These are phyloP conservation scores for Drosophila imparisetae DNA, from an alignment of 2,888 invertebrate species.

Conservation along the genomic window DNA sequence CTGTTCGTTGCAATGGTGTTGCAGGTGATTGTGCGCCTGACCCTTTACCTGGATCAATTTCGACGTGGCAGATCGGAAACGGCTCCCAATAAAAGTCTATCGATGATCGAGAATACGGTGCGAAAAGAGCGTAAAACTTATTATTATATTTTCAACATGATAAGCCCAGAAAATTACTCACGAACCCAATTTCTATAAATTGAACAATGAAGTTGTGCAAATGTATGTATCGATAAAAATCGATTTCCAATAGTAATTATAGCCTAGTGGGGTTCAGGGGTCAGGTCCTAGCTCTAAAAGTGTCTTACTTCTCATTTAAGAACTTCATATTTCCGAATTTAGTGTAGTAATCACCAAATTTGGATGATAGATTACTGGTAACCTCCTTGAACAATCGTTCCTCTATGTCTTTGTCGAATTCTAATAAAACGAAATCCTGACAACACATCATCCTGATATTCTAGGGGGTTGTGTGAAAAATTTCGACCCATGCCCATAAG, in stretches of 20 bases:
- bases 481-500: not conserved
- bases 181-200: not conserved
- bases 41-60: slow-evolving; percentile 90
- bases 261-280: not conserved
- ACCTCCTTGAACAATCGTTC: not conserved
- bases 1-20: slow-evolving; percentile 92
- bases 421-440: not conserved
- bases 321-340: not conserved
- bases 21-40: slow-evolving; percentile 90
- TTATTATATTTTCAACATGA: not conserved
- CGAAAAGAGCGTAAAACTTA: slow-evolving; percentile 72
- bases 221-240: not conserved
- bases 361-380: not conserved
- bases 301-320: not conserved
- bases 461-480: no score
- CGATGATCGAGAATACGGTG: slow-evolving; percentile 89
- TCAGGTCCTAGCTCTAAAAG: not conserved
- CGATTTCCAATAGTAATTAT: not conserved
- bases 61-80: slow-evolving; percentile 81
- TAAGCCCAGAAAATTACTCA: not conserved
- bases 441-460: not conserved
- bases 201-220: not conserved
- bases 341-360: not conserved
- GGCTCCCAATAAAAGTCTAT: slow-evolving; percentile 82
- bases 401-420: not conserved